phyloP scores from a whole-genome alignment of 1,140 invertebrate species.

The Latrodectus geometricus region DNA sequence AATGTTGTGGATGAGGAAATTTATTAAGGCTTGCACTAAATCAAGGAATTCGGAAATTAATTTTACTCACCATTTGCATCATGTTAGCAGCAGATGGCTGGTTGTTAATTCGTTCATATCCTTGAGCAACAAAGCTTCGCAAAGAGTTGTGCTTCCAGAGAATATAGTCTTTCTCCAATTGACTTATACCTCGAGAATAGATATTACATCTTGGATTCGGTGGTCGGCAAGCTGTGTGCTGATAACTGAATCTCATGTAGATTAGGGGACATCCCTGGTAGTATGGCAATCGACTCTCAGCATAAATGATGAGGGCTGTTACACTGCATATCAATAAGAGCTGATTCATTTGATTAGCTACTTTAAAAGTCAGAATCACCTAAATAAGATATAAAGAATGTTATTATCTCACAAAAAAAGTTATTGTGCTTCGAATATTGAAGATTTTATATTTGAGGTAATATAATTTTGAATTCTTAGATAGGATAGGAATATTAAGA shows the following conservation, averaged over 20 bases:
- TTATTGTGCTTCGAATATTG: too few species aligned
- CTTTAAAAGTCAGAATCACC: background rate
- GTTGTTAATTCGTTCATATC: constrained; percentile 52
- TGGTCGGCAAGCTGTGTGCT: constrained; percentile 42
- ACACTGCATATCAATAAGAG: constrained; percentile 43
- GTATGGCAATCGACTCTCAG: constrained; percentile 24
- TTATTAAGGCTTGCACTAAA: too few species aligned
- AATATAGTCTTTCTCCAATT: constrained; percentile 38
- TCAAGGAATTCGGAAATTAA: too few species aligned
- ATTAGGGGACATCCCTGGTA: constrained; percentile 46
- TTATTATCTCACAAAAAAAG: background rate
- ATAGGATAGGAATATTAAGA: background rate
- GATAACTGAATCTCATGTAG: constrained; percentile 45
- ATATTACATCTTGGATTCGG: constrained; percentile 47
- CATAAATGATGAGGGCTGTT: background rate
- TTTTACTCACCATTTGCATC: constrained; percentile 53
- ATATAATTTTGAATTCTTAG: too few species aligned
- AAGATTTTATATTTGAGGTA: background rate
- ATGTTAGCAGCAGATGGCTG: constrained; percentile 54
- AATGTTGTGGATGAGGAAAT: too few species aligned
- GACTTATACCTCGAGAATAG: constrained; percentile 39
- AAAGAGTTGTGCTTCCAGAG: constrained; percentile 54
- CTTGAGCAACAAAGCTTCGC: constrained; percentile 40
- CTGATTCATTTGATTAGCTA: constrained; percentile 43
- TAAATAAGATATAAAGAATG: background rate